Evolutionary conservation across 2,797 vertebrate genomes (phyloP).

Genomic region (Onychomys arenicola): DNA sequence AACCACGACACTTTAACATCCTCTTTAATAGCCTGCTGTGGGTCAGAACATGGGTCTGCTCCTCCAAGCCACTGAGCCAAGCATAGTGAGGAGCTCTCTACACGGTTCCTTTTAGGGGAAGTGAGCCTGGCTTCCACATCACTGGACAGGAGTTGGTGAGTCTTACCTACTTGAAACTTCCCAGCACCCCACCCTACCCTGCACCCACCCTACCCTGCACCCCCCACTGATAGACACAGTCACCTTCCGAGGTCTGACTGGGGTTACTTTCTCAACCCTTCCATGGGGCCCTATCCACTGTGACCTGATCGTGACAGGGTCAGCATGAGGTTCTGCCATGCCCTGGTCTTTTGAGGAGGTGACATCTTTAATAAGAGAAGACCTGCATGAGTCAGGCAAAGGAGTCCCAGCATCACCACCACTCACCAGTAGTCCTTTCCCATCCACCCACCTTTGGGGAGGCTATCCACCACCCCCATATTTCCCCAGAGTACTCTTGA

Average conservation of each 20-base stretch:
- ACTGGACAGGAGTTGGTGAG: slow-evolving; percentile 86
- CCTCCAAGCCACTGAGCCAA: slow-evolving; percentile 91
- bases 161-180: slow-evolving; percentile 28
- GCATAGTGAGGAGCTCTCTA: slow-evolving; percentile 86
- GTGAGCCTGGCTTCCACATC: slow-evolving; percentile 89
- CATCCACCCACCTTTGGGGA: no score
- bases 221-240: not conserved
- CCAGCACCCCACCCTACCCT: no score
- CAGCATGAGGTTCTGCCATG: not conserved
- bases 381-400: not conserved
- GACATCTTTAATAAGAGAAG: not conserved
- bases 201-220: no score
- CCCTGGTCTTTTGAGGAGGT: not conserved
- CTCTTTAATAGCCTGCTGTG: slow-evolving; percentile 88
- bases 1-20: slow-evolving; percentile 86
- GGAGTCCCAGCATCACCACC: not conserved
- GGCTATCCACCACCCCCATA: no score
- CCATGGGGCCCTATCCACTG: not conserved
- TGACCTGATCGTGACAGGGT: not conserved
- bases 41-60: slow-evolving; percentile 85
- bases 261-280: not conserved
- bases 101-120: slow-evolving; percentile 86
- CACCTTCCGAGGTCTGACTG: not conserved
- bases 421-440: not conserved
- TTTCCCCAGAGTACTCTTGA: no score